These are phyloP conservation scores for Rhynchonema sp. DNA, from an alignment of 2,888 invertebrate species.

Conservation along the genomic window DNA sequence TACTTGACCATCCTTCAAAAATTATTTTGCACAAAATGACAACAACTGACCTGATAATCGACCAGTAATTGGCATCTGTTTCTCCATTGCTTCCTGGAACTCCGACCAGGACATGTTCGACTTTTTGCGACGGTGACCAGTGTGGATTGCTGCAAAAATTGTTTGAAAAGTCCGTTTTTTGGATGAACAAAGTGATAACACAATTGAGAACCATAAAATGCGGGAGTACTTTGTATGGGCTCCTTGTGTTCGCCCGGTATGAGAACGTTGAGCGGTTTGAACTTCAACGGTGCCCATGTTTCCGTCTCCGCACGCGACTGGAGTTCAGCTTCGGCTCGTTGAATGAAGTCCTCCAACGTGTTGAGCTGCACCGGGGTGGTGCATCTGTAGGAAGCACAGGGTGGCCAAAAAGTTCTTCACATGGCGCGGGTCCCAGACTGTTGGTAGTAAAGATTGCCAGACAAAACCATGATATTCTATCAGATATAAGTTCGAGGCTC, in stretches of 20 bases:
- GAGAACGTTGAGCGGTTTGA: not conserved
- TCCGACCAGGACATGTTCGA: not conserved
- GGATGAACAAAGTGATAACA: not conserved
- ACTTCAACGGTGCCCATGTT: not conserved
- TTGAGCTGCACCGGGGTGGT: not conserved
- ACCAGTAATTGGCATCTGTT: not conserved
- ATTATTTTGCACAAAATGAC: not conserved
- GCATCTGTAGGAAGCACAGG: constrained; percentile 1
- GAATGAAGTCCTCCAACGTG: not conserved
- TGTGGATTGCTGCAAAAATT: not conserved
- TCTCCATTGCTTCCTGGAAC: not conserved
- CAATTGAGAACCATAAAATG: too few relatives aligned
- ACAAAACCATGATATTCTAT: too few relatives aligned
- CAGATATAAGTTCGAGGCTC: too few relatives aligned
- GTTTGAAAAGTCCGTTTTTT: not conserved
- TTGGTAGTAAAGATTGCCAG: too few relatives aligned
- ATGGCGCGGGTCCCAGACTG: too few relatives aligned
- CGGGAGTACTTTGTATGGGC: not conserved
- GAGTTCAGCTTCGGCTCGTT: not conserved
- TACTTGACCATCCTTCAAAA: not conserved
- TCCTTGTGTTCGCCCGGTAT: not conserved
- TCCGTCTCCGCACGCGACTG: not conserved
- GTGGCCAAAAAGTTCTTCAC: too few relatives aligned
- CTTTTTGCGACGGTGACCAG: not conserved
- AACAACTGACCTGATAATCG: not conserved